Conservation (phyloP, 2,113 vertebrate species). For the Pseudonaja textilis region DNA sequence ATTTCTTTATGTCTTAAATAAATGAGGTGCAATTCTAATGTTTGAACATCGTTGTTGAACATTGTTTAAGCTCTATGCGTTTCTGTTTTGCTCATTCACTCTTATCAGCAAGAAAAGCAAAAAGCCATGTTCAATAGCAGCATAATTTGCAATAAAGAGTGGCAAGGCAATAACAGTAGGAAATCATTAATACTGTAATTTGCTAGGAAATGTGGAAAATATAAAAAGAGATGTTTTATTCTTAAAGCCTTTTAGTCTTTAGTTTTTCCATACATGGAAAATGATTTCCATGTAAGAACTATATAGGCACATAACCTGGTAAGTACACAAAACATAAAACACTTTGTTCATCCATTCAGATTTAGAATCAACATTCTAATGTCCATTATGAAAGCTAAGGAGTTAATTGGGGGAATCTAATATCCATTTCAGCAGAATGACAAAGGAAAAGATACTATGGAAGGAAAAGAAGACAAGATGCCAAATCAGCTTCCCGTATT, state of each 20-base stretch:
- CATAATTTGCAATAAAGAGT: background rate
- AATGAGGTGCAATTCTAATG: background rate
- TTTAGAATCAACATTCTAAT: background rate
- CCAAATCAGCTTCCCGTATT: background rate
- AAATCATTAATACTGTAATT: background rate
- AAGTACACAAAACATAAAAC: background rate
- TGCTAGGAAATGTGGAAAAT: background rate
- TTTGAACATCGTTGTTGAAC: background rate
- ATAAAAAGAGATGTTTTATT: background rate
- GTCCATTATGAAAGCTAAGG: slow-evolving; percentile 3
- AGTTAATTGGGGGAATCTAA: background rate
- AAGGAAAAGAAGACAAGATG: background rate
- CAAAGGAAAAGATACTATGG: background rate
- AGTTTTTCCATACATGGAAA: background rate
- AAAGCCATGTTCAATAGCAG: background rate
- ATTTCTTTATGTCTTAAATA: background rate
- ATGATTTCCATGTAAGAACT: background rate
- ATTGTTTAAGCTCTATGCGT: background rate
- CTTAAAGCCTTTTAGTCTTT: background rate
- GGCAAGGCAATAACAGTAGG: background rate
- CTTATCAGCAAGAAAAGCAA: background rate
- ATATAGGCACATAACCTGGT: background rate
- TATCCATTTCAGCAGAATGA: background rate
- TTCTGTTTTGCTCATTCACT: background rate
- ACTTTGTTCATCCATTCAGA: background rate